These are phyloP conservation scores for Cremastinae sp. DNA, from an alignment of 2,888 invertebrate genomes.

Conservation along the genomic window DNA sequence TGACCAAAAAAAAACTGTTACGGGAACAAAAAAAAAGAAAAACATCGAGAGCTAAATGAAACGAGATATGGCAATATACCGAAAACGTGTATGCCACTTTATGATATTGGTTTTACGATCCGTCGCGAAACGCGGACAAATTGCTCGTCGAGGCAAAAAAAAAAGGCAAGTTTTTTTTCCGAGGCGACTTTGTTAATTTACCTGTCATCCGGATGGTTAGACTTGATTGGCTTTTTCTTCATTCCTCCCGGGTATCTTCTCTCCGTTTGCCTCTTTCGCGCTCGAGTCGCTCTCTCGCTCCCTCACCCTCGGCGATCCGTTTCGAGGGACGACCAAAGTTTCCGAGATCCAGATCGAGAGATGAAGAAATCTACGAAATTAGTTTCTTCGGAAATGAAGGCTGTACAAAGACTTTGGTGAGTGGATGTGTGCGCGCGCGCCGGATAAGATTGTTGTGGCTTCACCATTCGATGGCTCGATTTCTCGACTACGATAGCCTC, in stretches of 20 bases:
- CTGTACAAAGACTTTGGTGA: constrained; percentile 2
- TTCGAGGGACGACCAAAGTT: constrained; percentile 48
- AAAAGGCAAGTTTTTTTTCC: constrained; percentile 39
- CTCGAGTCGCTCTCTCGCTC: not conserved
- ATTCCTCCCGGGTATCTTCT: constrained; percentile 5
- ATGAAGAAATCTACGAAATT: constrained; percentile 62
- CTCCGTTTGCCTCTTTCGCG: not conserved
- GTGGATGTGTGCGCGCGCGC: not conserved
- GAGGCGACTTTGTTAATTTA: constrained; percentile 61
- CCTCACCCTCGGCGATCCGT: constrained; percentile 28
- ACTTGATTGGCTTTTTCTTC: constrained; percentile 56
- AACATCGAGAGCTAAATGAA: constrained; percentile 11
- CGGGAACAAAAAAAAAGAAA: constrained; percentile 4
- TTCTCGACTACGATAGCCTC: constrained; percentile 58
- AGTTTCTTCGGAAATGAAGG: constrained; percentile 51
- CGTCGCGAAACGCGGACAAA: constrained; percentile 20
- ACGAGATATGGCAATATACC: constrained; percentile 7
- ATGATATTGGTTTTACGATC: constrained; percentile 25
- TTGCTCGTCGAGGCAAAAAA: constrained; percentile 11
- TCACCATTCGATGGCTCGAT: constrained; percentile 55
- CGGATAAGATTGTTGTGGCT: constrained; percentile 12
- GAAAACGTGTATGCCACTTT: not conserved
- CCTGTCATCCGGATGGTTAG: constrained; percentile 56
- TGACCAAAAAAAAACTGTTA: not conserved
- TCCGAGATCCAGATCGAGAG: constrained; percentile 41